These are phyloP conservation scores for Cylas formicarius DNA, from an alignment of 1,140 invertebrate species.

Conservation along the genomic window DNA sequence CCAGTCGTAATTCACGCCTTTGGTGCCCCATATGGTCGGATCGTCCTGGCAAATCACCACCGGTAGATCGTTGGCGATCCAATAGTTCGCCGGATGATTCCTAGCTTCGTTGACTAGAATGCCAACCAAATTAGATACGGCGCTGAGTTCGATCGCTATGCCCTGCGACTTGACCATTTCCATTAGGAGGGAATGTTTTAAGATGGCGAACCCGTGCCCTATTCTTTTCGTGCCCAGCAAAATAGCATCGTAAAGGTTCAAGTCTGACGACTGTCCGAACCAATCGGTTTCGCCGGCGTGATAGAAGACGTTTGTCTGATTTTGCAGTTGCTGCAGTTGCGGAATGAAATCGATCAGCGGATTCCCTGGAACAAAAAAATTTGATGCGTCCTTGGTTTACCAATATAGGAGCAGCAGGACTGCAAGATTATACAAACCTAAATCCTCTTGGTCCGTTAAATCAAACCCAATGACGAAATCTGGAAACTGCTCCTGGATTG, in stretches of 20 bases:
- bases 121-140: conserved; percentile 71
- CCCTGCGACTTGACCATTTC: conserved; percentile 51
- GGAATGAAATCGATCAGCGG: conserved; percentile 54
- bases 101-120: conserved; percentile 64
- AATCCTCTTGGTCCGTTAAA: conserved; percentile 67
- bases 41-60: conserved; percentile 64
- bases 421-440: no score
- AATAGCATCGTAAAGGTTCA: conserved; percentile 63
- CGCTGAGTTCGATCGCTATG: conserved; percentile 74
- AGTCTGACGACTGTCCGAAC: conserved; percentile 51
- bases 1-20: conserved; percentile 69
- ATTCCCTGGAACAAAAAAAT: no score
- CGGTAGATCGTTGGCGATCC: conserved; percentile 56
- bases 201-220: conserved; percentile 56
- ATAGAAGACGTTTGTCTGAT: conserved; percentile 54
- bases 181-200: conserved; percentile 65
- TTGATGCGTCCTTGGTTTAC: no score
- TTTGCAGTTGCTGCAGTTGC: conserved; percentile 44
- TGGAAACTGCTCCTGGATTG: conserved; percentile 42
- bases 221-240: conserved; percentile 56
- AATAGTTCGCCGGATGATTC: conserved; percentile 66
- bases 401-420: no score
- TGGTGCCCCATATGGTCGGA: conserved; percentile 67
- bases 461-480: conserved; percentile 65
- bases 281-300: conserved; percentile 74